Base-by-base conservation (phyloP, 2,113 vertebrate species). In the Toxotes jaculatrix region DNA sequence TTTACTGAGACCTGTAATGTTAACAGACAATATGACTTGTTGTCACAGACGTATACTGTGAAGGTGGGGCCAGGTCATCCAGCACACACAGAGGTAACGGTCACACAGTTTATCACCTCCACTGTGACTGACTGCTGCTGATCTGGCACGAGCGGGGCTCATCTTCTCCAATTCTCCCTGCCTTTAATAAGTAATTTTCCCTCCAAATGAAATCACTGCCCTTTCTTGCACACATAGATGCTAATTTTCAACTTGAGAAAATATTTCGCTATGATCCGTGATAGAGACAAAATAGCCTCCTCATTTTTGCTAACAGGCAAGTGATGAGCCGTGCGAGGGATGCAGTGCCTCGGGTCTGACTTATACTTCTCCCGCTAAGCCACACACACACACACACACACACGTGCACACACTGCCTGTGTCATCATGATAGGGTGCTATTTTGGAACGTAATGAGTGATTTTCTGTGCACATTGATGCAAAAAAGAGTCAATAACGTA, bases 121-220 rank as follows among this genome's bases (percentile, higher is more conserved):
- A 13, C 49, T 66, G 53, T 84, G 83, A 57, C 82, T 65, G 60
- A 62, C 82, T 67, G 56, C 63, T 13, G 43, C 75, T 77, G 69
- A 86, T 74, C 49, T 61, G 21, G 64, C 45, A 14, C 57, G 17
- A 78, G 55, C 64, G 42, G 38, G 60, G 23, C 49, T 11, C 70
- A 45, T 84, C 64, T 56, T 63, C 81, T 77, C 63, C 55, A 67
- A 74, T 67, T 88, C 42, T 57, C 83, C 56, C 67, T 74, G 74
- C 38, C 31, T 77, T 89, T 87, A 91, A 88, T 73, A 80, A 84
- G 71, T 68, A 12, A 79, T 89, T 85, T 89, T 43, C 51, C 36
- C 62, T 76, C 42, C 42, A 75, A 87, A 89, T 92, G 45, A 87
- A 92, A 76, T 84, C 74, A 83, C 38, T 45, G 13, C 70, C 45